A percentile compares a stretch with the other conserved stretches of the same genome.
phyloP scores from a whole-genome alignment of 2,888 invertebrate genomes.

The Drosophila prolongata region DNA sequence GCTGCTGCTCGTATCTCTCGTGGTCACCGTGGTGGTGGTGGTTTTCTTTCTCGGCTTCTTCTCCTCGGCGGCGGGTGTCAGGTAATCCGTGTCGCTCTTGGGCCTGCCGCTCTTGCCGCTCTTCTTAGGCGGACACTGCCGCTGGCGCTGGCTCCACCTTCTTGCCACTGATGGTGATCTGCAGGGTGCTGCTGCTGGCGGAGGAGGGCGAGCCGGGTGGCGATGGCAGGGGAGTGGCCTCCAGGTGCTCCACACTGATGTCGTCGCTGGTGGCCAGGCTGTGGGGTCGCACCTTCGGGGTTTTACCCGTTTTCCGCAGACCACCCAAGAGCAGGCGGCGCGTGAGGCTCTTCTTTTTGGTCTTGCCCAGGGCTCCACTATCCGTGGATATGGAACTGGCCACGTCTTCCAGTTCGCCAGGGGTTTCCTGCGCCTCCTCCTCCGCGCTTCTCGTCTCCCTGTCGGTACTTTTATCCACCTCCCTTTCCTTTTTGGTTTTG shows the following conservation, averaged over 20 bases:
- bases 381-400: constrained; percentile 45
- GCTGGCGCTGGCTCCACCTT: constrained; percentile 74
- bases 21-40: constrained; percentile 47
- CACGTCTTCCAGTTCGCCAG: constrained; percentile 46
- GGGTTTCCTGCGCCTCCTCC: constrained; percentile 37
- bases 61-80: constrained; percentile 57
- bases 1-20: constrained; percentile 50
- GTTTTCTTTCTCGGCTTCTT: constrained; percentile 35
- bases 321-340: constrained; percentile 78
- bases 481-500: constrained; percentile 63
- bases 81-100: constrained; percentile 72
- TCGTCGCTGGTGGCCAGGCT: constrained; percentile 67
- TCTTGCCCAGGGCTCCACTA: constrained; percentile 51
- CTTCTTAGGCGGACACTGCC: constrained; percentile 38
- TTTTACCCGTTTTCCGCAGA: constrained; percentile 66
- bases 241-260: constrained; percentile 57
- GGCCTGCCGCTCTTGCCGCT: constrained; percentile 55
- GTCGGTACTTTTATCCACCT: constrained; percentile 17
- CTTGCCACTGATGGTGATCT: constrained; percentile 83
- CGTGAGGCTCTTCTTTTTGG: constrained; percentile 79
- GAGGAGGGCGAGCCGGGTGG: constrained; percentile 39
- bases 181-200: constrained; percentile 73
- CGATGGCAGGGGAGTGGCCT: constrained; percentile 15
- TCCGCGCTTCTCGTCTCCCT: constrained; percentile 16
- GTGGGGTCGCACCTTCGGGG: constrained; percentile 66